These are phyloP conservation scores for Arctopsyche grandis DNA, from an alignment of 1,140 invertebrate species.

Conservation along the genomic window DNA sequence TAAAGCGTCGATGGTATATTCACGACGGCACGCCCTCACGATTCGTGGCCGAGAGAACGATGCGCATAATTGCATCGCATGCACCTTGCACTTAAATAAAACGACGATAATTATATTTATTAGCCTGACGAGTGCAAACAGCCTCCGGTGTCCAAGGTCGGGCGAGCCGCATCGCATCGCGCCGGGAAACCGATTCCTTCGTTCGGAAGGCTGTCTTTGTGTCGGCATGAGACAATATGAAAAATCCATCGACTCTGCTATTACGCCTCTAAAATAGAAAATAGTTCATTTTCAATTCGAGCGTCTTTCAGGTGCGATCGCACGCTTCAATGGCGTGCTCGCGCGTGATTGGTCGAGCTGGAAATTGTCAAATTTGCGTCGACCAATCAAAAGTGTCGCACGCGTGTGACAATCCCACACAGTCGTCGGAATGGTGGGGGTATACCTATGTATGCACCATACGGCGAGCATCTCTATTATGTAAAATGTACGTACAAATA, in stretches of 20 bases:
- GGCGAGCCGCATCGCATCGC: neutral
- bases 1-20: slow-evolving; percentile 1
- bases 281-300: no score
- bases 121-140: slow-evolving; percentile 22
- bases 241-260: neutral
- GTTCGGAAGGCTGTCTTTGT: slow-evolving; percentile 5
- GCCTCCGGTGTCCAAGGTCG: slow-evolving; percentile 37
- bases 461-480: no score
- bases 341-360: neutral
- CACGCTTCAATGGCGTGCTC: neutral
- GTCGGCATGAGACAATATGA: slow-evolving; percentile 9
- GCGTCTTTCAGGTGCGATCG: neutral
- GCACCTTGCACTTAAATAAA: slow-evolving; percentile 31
- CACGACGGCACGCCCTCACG: slow-evolving; percentile 18
- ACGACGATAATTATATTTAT: slow-evolving; percentile 42
- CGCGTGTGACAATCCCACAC: slow-evolving; percentile 1
- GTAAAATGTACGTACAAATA: no score
- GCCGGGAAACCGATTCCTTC: neutral
- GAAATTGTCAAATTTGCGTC: slow-evolving; percentile 7
- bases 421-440: neutral
- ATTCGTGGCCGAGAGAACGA: slow-evolving; percentile 1
- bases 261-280: no score
- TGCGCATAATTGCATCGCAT: slow-evolving; percentile 38
- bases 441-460: neutral
- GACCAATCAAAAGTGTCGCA: slow-evolving; percentile 15